Conservation (phyloP, 1,140 invertebrate species). For the Lepeophtheirus salmonis region DNA sequence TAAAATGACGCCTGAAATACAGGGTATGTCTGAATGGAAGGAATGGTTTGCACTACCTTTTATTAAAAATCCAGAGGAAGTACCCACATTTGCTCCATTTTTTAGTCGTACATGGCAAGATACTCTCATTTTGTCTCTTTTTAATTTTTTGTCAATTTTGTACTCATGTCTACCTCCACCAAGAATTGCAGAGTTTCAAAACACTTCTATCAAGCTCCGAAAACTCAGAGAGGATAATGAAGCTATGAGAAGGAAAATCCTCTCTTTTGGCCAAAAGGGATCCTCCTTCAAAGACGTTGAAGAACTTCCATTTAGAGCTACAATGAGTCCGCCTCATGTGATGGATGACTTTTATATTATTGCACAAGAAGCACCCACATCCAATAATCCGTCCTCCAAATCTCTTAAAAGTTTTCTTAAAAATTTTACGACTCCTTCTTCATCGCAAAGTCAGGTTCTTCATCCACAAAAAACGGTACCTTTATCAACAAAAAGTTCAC, state of each 20-base stretch:
- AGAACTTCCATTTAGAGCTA: conserved; percentile 3
- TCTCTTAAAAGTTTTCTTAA: conserved; percentile 6
- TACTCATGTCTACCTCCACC: conserved; percentile 59
- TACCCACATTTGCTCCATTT: conserved; percentile 61
- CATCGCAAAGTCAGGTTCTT: not conserved
- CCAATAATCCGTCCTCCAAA: conserved; percentile 20
- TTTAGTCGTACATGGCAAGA: conserved; percentile 90
- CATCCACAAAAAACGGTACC: no score
- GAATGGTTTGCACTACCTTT: conserved; percentile 93
- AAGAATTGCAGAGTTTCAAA: conserved; percentile 59
- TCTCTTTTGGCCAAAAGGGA: conserved; percentile 21
- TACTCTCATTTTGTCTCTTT: conserved; percentile 71
- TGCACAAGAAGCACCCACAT: conserved; percentile 43
- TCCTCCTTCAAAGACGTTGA: conserved; percentile 18
- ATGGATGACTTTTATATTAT: conserved; percentile 84
- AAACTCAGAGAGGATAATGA: conserved; percentile 66
- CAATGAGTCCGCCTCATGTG: conserved; percentile 28
- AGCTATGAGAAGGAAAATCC: conserved; percentile 37
- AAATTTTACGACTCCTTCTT: not conserved
- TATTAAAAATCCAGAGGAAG: conserved; percentile 72
- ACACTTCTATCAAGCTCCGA: conserved; percentile 55
- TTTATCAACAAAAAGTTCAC: no score
- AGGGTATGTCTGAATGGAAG: conserved; percentile 76
- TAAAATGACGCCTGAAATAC: conserved; percentile 64
- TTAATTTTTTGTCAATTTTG: conserved; percentile 78